Evolutionary conservation across 2,888 invertebrate species (phyloP).

Genomic region (Rhimphoctona megacephalus): DNA sequence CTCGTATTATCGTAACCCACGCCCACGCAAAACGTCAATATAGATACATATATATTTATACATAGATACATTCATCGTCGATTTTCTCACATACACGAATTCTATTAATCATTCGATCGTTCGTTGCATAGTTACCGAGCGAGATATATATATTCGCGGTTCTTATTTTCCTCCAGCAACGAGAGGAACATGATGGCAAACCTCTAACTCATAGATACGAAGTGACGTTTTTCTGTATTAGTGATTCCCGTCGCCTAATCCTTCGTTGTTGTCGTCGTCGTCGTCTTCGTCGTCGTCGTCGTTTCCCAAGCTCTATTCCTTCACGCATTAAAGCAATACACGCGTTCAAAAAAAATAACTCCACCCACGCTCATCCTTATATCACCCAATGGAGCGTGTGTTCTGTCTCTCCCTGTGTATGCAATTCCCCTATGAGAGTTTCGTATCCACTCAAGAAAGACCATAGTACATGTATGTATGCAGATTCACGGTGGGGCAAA

Average conservation of each 20-base stretch:
- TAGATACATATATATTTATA: constrained; percentile 33
- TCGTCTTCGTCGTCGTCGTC: constrained; percentile 41
- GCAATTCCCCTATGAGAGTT: constrained; percentile 41
- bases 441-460: constrained; percentile 25
- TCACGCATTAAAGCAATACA: constrained; percentile 67
- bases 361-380: constrained; percentile 80
- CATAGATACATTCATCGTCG: constrained; percentile 62
- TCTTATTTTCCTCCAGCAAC: constrained; percentile 49
- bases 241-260: constrained; percentile 48
- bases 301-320: constrained; percentile 69
- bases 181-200: constrained; percentile 35
- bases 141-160: constrained; percentile 30
- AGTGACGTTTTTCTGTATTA: constrained; percentile 39
- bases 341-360: constrained; percentile 63
- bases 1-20: constrained; percentile 69
- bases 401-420: constrained; percentile 50
- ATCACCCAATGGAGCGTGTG: constrained; percentile 77
- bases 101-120: constrained; percentile 70
- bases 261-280: constrained; percentile 40
- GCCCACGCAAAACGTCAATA: constrained; percentile 65
- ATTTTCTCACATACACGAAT: constrained; percentile 65
- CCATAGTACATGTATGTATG: constrained; percentile 21
- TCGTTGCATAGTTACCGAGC: constrained; percentile 50
- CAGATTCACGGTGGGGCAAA: constrained; percentile 71
- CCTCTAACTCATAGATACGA: constrained; percentile 54